Base-by-base conservation (phyloP, 2,888 invertebrate genomes). In the Cosmia pyralina region DNA sequence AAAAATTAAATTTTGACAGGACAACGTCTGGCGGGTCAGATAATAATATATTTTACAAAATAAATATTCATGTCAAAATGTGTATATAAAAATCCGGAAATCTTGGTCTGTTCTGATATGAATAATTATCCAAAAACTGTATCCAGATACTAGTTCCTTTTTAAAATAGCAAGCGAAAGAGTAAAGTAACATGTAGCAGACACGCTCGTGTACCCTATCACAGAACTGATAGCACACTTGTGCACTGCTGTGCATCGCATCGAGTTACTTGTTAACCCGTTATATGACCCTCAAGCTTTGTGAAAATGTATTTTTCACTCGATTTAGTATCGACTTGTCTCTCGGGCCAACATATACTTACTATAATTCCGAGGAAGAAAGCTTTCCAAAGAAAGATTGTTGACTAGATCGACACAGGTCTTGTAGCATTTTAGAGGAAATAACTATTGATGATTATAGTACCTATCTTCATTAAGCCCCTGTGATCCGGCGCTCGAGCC, bases 181-280 rank as follows among this genome's bases (percentile, higher is more conserved):
- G 17, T 34, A 46, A 34, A 34, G 17, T n/a, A 53, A 44, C 13
- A 17, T 19, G 2, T 41, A 13, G 0, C 44, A 59, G 52, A 22
- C 6, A 13, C 7, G 8, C 55, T 65, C 41, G 19, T 34, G 34
- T 50, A 58, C 38, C 50, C 15, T 46, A 64, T 64, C 22, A 44
- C 15, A 65, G 15, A 8, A 15, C 34, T 38, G 52, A 75, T 48
- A 74, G 38, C 48, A 34, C 68, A 22, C 60, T 69, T 48, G 34
- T 44, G 38, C 22, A 44, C 57, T 55, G 55, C 50, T 67, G 15
- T 72, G 83, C 79, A 82, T 68, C 63, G 87, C 69, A 59, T 88
- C 88, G 22, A 65, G 85, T 88, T 83, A 73, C 88, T 87, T 85
- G 86, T 88, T 88, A 87, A 75, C 66, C 44, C 17, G 76, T 50